Evolutionary conservation across 2,797 vertebrate genomes (phyloP).

Genomic region (Vespertilio murinus): DNA sequence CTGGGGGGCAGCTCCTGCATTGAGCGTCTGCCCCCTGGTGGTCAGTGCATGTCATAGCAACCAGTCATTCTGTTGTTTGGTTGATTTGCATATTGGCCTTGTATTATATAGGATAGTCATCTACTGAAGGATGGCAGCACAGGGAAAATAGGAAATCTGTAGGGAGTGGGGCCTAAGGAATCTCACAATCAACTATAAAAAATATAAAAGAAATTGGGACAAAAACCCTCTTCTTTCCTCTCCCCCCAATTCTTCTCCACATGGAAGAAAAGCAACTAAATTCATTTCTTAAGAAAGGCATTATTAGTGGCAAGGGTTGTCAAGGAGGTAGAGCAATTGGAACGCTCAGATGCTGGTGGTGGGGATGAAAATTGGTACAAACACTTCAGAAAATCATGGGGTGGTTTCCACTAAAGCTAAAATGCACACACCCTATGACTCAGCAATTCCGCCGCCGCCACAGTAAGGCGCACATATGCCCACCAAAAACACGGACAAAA

Average conservation of each 20-base stretch:
- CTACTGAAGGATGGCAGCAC: neutral
- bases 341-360: neutral
- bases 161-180: neutral
- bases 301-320: neutral
- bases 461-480: neutral
- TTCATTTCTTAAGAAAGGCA: neutral
- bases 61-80: too few relatives aligned
- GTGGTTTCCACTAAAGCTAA: neutral
- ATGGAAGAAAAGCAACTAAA: neutral
- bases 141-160: neutral
- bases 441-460: neutral
- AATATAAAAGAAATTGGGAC: neutral
- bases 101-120: neutral
- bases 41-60: too few relatives aligned
- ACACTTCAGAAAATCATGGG: neutral
- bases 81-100: too few relatives aligned
- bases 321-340: neutral
- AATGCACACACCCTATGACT: neutral
- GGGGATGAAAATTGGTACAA: neutral
- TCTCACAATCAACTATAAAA: conserved; percentile 24
- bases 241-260: neutral
- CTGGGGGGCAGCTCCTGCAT: too few relatives aligned
- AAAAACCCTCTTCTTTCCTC: neutral
- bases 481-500: neutral
- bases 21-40: too few relatives aligned